phyloP scores from a whole-genome alignment of 2,888 invertebrate species.

The Pegoplata infirma region DNA sequence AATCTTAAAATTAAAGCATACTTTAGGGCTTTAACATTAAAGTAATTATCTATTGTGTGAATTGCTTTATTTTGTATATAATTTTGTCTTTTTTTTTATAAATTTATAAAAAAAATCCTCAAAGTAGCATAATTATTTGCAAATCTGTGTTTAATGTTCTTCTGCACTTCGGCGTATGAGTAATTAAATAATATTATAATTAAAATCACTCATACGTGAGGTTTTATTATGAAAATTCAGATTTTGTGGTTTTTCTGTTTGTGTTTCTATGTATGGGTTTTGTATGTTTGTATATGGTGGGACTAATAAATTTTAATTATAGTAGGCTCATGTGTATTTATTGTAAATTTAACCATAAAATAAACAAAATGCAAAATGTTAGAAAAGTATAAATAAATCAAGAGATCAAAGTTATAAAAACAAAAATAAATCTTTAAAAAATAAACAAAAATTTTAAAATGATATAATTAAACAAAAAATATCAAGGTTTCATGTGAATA shows the following conservation, averaged over 20 bases:
- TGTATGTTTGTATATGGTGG: neutral
- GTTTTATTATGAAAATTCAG: slow-evolving; percentile 18
- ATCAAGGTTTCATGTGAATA: neutral
- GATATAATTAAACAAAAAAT: neutral
- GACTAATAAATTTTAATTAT: slow-evolving; percentile 50
- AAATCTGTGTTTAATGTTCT: neutral
- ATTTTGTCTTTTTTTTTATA: too few relatives aligned
- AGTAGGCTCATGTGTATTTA: slow-evolving; percentile 42
- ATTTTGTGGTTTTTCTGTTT: slow-evolving; percentile 35
- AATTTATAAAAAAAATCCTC: too few relatives aligned
- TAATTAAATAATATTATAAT: slow-evolving; percentile 42
- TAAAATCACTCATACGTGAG: slow-evolving; percentile 49
- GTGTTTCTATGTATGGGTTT: slow-evolving; percentile 3
- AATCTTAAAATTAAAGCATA: too few relatives aligned
- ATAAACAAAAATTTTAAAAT: neutral
- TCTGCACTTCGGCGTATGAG: neutral
- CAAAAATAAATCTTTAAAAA: neutral
- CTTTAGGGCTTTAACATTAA: too few relatives aligned
- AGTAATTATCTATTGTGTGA: too few relatives aligned
- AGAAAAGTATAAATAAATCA: slow-evolving; percentile 12
- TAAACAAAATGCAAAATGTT: slow-evolving; percentile 21
- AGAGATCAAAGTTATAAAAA: neutral
- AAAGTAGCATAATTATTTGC: too few relatives aligned
- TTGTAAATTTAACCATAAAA: slow-evolving; percentile 46
- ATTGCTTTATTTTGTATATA: too few relatives aligned